Evolutionary conservation across 2,888 invertebrate genomes (phyloP), one percentile per base, ranked within the genome.

Genomic region (Ceratothoa steindachneri): DNA sequence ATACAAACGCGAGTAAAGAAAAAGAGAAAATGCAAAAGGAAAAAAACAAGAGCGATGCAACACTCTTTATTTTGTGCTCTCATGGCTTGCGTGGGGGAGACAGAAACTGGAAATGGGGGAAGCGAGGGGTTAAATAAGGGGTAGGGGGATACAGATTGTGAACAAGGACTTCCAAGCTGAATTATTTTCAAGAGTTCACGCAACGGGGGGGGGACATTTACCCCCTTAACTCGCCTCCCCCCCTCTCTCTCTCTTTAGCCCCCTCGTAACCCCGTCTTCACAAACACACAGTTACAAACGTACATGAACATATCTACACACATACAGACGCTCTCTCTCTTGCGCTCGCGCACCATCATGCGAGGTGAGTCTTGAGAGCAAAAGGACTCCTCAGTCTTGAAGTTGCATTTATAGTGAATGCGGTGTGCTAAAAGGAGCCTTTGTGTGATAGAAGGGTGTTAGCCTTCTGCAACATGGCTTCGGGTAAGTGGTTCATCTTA

Each of bases 401-500:
- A 60, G 60, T 60, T 60, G 60, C 19, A 60, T 24, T 60, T 60
- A n/a, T 60, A 60, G 60, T 60, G 60, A 60, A 60, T 60, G 60
- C 24, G 60, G 60, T 60, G 60, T 12, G 19, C 24, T n/a, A n/a
- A 12, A 60, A 60, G 60, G 60, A 60, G 60, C 60, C 60, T n/a
- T n/a, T n/a, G 60, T 60, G 60, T 60, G 60, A 60, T 60, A 60
- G 60, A 60, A 60, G 60, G 60, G 60, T 24, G n/a, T 60, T 24
- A 60, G 60, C 60, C 60, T 60, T 60, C 24, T 60, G 60, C 60
- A 60, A 60, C 60, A 60, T 60, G 60, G 60, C 60, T 60, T 60
- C 60, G 60, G 60, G 60, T 60, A 60, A 60, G 60, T 60, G 60
- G n/a, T 51, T 2, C 19, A 51, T 51, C 15, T 51, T 51, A n/a